These are phyloP conservation scores for Buceros bicornis DNA, from an alignment of 2,797 vertebrate species.

Conservation along the genomic window DNA sequence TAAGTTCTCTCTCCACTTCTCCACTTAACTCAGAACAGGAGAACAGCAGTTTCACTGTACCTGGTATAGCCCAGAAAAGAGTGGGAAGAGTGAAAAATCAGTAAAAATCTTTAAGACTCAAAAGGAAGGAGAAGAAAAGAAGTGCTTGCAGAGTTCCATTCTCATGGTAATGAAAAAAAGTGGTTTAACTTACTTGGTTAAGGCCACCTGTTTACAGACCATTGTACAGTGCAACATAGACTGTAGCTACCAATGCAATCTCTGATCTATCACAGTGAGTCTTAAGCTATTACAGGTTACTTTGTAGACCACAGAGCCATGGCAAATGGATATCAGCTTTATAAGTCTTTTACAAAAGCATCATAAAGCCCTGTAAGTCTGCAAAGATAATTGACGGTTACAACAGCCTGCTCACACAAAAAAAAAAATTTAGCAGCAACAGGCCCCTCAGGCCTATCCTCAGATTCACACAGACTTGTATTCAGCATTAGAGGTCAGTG, in stretches of 20 bases:
- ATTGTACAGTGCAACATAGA: accelerated
- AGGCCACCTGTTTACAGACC: background rate
- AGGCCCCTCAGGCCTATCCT: background rate
- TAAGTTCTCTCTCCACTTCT: background rate
- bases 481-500: background rate
- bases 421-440: background rate
- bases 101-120: background rate
- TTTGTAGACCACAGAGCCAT: background rate
- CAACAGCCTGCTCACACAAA: background rate
- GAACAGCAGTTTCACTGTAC: background rate
- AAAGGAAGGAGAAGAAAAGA: background rate
- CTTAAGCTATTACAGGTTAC: background rate
- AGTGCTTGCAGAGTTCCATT: background rate
- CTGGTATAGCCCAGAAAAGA: background rate
- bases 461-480: background rate
- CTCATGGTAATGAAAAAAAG: accelerated
- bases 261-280: background rate
- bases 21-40: background rate
- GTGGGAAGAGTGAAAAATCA: background rate
- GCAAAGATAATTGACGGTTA: background rate
- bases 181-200: background rate
- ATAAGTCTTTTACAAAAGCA: background rate
- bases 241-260: background rate
- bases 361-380: background rate
- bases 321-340: background rate